A percentile compares a stretch with the other conserved stretches of the same genome.
phyloP scores from a whole-genome alignment of 2,888 invertebrate species.

The Micoletzkya japonica region DNA sequence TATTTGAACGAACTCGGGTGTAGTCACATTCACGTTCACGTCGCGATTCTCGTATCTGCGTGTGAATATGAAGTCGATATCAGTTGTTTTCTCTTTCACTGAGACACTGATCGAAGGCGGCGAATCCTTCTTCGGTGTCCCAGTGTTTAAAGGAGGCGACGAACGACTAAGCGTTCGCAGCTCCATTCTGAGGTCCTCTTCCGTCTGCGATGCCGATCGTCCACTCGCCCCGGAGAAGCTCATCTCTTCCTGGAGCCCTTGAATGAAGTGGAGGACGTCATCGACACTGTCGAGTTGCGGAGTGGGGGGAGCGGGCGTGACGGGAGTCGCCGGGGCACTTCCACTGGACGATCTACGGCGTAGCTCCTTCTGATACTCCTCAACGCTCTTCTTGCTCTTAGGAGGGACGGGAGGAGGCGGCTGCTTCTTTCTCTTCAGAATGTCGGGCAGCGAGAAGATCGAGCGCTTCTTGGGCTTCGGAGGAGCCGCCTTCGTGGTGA shows the following conservation, averaged over 20 bases:
- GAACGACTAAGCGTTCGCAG: slow-evolving; percentile 10
- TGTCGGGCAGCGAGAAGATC: slow-evolving; percentile 10
- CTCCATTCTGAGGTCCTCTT: slow-evolving; percentile 22
- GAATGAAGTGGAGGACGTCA: slow-evolving; percentile 19
- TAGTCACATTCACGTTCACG: neutral
- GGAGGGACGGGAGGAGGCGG: slow-evolving; percentile 22
- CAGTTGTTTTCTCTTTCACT: slow-evolving; percentile 3
- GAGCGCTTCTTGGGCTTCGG: slow-evolving; percentile 22
- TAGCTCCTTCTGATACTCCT: slow-evolving; percentile 23
- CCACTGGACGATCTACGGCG: slow-evolving; percentile 7
- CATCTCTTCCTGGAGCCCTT: slow-evolving; percentile 22
- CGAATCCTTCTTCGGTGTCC: too few species aligned
- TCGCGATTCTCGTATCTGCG: neutral
- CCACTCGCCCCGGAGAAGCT: neutral
- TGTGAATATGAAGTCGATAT: slow-evolving; percentile 13
- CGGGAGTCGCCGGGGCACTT: neutral
- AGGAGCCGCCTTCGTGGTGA: neutral
- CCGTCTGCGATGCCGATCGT: slow-evolving; percentile 16
- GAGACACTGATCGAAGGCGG: too few species aligned
- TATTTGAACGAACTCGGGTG: slow-evolving; percentile 1
- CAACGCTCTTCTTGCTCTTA: slow-evolving; percentile 24
- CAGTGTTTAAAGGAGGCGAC: too few species aligned
- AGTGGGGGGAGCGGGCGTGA: neutral
- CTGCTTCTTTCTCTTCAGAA: slow-evolving; percentile 18
- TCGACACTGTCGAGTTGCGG: neutral